Evolutionary conservation across 2,113 vertebrate species (phyloP).

Genomic region (Pipra filicauda): DNA sequence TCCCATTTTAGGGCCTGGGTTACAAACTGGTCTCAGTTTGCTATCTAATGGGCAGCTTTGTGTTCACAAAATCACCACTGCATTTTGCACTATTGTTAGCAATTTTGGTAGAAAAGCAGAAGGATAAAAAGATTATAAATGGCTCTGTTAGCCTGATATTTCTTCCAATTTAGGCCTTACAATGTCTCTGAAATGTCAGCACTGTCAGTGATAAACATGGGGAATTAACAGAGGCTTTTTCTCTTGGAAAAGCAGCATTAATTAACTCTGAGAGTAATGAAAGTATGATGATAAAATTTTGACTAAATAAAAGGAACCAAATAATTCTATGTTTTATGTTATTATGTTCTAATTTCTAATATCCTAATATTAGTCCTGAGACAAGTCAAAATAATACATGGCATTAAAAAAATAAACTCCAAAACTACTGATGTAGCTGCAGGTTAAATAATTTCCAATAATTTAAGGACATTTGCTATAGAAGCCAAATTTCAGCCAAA

Average conservation of each 20-base stretch:
- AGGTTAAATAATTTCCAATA: not conserved
- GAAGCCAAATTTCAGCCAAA: not conserved
- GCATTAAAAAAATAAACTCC: accelerated
- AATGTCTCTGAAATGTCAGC: not conserved
- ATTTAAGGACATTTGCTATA: not conserved
- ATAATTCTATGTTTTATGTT: not conserved
- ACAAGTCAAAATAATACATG: not conserved
- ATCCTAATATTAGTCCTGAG: not conserved
- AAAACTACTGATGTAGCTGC: not conserved
- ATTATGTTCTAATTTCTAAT: too few species aligned
- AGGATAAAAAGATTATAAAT: not conserved
- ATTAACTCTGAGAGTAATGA: not conserved
- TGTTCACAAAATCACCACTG: not conserved
- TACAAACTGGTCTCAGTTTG: not conserved
- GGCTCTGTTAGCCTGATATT: not conserved
- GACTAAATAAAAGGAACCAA: not conserved
- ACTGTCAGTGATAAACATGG: not conserved
- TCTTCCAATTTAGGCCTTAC: not conserved
- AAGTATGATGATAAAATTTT: not conserved
- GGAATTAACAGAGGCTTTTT: not conserved
- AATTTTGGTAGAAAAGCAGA: not conserved
- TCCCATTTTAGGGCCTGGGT: not conserved
- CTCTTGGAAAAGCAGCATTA: not conserved
- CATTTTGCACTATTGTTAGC: not conserved
- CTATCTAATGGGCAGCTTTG: not conserved